Percentiles rank a stretch among this genome's conserved stretches.
These are phyloP conservation scores for Diogma glabrata DNA, from an alignment of 2,888 invertebrate genomes.

Conservation along the genomic window DNA sequence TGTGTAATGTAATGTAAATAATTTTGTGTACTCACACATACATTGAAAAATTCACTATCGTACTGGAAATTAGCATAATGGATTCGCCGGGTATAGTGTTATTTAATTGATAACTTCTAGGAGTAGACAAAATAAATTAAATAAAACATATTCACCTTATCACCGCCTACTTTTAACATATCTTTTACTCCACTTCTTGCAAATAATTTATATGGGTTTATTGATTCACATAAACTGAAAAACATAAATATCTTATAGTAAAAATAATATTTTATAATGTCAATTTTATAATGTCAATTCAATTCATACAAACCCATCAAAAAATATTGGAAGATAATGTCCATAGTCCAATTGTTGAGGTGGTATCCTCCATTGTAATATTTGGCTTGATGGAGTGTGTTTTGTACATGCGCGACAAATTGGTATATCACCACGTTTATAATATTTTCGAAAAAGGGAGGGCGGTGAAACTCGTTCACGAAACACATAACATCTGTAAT, in stretches of 20 bases:
- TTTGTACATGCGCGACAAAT: constrained; percentile 22
- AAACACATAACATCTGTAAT: no score
- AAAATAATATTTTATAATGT: no score
- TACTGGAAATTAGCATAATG: no score
- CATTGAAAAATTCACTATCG: no score
- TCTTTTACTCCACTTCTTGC: constrained; percentile 79
- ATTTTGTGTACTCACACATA: no score
- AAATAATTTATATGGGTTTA: constrained; percentile 72
- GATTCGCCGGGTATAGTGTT: no score
- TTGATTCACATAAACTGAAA: constrained; percentile 54
- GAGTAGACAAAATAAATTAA: no score
- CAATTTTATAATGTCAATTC: neutral
- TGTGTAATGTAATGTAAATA: no score
- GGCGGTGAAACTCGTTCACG: no score
- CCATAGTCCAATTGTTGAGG: constrained; percentile 63
- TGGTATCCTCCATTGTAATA: constrained; percentile 15
- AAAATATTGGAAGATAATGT: constrained; percentile 88
- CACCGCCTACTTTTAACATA: constrained; percentile 63
- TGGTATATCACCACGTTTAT: constrained; percentile 33
- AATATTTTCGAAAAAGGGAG: constrained; percentile 33
- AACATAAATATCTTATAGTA: no score
- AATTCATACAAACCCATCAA: constrained; percentile 55
- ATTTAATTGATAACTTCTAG: no score
- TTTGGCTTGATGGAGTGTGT: constrained; percentile 18
- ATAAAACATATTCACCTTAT: constrained; percentile 48